Evolutionary conservation across 2,797 vertebrate genomes (phyloP).

Genomic region (Phoeniculus purpureus): DNA sequence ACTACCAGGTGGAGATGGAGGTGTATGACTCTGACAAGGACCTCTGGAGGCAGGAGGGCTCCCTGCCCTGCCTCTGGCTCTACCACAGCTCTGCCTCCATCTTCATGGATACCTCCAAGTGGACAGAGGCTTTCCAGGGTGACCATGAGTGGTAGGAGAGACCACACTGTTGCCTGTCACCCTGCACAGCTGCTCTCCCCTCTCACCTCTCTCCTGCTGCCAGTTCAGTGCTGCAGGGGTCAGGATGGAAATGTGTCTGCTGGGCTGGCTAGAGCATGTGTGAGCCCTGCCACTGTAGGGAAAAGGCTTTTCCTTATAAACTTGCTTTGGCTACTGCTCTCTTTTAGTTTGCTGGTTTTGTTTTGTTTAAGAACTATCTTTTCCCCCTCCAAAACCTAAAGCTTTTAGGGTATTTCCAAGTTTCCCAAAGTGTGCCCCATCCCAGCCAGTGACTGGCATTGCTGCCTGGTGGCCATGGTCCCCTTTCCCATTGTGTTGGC

Average conservation of each 20-base stretch:
- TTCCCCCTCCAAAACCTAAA: accelerated
- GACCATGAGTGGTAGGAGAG: constrained; percentile 63
- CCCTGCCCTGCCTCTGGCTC: constrained; percentile 92
- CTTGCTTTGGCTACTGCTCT: neutral
- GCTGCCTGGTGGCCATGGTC: neutral
- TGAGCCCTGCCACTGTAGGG: accelerated
- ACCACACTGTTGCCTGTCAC: no score
- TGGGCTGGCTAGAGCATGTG: neutral
- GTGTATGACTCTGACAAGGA: constrained; percentile 85
- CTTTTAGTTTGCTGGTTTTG: neutral
- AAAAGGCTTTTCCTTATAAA: constrained; percentile 11
- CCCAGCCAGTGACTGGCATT: neutral
- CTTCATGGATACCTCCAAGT: constrained; percentile 89
- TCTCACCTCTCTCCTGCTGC: neutral
- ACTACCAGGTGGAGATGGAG: constrained; percentile 95
- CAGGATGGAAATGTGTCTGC: neutral
- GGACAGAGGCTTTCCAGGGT: constrained; percentile 82
- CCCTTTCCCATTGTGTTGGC: accelerated
- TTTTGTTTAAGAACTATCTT: neutral
- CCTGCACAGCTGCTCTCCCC: neutral
- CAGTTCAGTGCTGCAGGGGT: neutral
- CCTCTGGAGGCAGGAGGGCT: constrained; percentile 85
- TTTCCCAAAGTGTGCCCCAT: neutral
- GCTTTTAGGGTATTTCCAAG: neutral
- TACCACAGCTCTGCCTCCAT: constrained; percentile 90